These are phyloP conservation scores for Aporrectodea caliginosa DNA, from an alignment of 1,140 invertebrate genomes.

Conservation along the genomic window DNA sequence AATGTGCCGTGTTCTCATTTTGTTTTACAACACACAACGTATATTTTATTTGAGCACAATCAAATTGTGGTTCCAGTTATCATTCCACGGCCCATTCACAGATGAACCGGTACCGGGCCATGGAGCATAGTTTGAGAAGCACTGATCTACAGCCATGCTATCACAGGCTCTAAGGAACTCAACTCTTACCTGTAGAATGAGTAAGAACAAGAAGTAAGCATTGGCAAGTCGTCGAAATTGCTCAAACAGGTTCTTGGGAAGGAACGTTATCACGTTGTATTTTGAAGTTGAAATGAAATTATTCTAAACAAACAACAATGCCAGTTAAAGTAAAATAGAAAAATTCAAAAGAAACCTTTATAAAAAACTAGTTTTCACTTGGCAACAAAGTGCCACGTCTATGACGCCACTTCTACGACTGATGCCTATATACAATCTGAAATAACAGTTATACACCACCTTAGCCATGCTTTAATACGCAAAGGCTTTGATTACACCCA, in stretches of 20 bases:
- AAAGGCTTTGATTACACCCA: background rate
- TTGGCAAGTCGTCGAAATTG: conserved; percentile 97
- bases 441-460: background rate
- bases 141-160: no score
- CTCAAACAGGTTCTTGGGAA: conserved; percentile 94
- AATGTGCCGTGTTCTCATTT: background rate
- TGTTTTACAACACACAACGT: background rate
- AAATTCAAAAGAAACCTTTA: background rate
- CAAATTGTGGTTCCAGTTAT: background rate
- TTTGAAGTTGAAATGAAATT: conserved; percentile 96
- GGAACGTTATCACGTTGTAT: conserved; percentile 87
- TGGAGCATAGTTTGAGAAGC: no score
- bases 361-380: background rate
- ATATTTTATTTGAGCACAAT: background rate
- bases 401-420: background rate
- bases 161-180: conserved; percentile 83
- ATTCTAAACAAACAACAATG: conserved; percentile 68
- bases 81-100: conserved; percentile 60
- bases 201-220: conserved; percentile 94
- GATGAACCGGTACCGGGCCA: conserved; percentile 90
- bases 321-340: no score
- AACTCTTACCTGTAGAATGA: conserved; percentile 94
- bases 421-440: background rate
- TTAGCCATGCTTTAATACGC: background rate
- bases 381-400: background rate